phyloP scores from a whole-genome alignment of 2,888 invertebrate species.

The Platypus cylindrus region DNA sequence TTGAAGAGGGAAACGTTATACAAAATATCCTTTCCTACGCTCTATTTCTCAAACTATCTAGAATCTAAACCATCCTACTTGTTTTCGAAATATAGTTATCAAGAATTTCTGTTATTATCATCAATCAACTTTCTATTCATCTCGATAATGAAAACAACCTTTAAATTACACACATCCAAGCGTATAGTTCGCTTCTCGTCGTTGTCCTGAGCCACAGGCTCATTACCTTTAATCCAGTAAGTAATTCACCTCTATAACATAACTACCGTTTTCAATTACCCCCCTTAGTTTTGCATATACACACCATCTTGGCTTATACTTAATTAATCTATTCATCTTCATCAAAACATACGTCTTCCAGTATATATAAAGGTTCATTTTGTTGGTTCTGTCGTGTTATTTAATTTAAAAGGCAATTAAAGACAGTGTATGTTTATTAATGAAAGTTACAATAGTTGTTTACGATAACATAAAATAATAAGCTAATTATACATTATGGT shows the following conservation, averaged over 20 bases:
- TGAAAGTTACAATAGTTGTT: neutral
- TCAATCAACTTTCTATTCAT: constrained; percentile 13
- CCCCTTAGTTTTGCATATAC: constrained; percentile 27
- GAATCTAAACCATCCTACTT: too few species aligned
- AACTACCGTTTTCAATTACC: constrained; percentile 31
- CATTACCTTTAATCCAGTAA: constrained; percentile 19
- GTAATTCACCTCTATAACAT: constrained; percentile 32
- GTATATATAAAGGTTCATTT: too few species aligned
- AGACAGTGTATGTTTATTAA: constrained; percentile 2
- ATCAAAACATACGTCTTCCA: constrained; percentile 13
- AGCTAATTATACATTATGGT: too few species aligned
- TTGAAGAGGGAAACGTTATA: too few species aligned
- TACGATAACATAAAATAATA: neutral
- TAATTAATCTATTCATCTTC: constrained; percentile 27
- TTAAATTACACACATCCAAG: constrained; percentile 6
- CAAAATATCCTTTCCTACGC: too few species aligned
- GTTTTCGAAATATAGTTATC: too few species aligned
- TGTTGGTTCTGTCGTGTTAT: constrained; percentile 11
- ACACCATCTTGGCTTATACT: constrained; percentile 24
- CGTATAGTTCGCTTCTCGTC: constrained; percentile 13
- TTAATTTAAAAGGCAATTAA: constrained; percentile 10
- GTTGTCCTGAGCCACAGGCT: constrained; percentile 13
- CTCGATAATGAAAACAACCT: constrained; percentile 2
- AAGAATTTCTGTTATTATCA: constrained; percentile 13
- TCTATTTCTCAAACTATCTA: too few species aligned